These are phyloP conservation scores for Netta rufina DNA, from an alignment of 2,797 vertebrate genomes.

Conservation along the genomic window DNA sequence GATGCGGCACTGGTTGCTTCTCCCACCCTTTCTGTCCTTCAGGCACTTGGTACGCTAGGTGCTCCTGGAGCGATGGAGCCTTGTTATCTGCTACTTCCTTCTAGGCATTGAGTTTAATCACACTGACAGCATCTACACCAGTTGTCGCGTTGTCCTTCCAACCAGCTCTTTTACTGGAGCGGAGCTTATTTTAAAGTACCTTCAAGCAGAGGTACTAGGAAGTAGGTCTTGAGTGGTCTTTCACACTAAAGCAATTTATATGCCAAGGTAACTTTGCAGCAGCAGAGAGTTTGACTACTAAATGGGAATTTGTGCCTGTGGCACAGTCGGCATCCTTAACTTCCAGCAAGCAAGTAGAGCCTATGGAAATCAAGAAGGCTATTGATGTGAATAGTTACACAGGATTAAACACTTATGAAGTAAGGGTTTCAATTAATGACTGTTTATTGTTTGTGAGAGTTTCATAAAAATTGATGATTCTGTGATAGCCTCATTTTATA, in stretches of 20 bases:
- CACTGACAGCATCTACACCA: neutral
- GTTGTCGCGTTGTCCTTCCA: neutral
- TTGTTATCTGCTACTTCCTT: neutral
- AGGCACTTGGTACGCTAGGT: neutral
- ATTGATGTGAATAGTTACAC: neutral
- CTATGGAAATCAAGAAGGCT: neutral
- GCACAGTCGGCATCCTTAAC: neutral
- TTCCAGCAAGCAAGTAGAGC: neutral
- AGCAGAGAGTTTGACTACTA: neutral
- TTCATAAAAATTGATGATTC: neutral
- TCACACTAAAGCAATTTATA: neutral
- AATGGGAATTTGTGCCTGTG: neutral
- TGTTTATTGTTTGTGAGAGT: neutral
- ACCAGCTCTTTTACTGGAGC: neutral
- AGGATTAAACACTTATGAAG: neutral
- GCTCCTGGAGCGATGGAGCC: neutral
- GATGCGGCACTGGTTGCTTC: neutral
- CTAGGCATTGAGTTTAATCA: neutral
- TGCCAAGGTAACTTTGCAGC: neutral
- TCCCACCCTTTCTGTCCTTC: neutral
- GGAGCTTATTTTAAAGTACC: neutral
- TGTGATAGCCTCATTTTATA: neutral
- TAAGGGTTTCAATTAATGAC: neutral
- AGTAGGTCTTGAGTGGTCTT: neutral
- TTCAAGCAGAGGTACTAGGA: neutral